phyloP scores from a whole-genome alignment of 2,113 vertebrate genomes.

The Melierax canorus region DNA sequence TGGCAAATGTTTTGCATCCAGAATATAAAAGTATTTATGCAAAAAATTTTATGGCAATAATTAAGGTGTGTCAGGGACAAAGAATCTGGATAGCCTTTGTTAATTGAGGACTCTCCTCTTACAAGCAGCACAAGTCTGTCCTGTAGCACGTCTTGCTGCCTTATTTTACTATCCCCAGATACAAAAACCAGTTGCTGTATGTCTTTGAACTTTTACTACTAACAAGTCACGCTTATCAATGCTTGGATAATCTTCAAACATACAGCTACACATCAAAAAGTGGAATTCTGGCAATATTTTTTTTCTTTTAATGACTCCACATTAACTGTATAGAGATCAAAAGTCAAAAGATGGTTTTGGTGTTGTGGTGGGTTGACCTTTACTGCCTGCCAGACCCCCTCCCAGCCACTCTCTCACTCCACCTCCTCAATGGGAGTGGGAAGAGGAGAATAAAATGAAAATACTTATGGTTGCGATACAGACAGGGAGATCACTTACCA shows the following conservation, averaged over 20 bases:
- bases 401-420: rapidly evolving
- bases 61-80: background rate
- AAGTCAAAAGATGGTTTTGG: background rate
- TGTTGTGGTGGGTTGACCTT: background rate
- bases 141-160: background rate
- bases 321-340: background rate
- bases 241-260: background rate
- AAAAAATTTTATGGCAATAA: background rate
- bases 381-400: background rate
- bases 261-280: background rate
- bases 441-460: background rate
- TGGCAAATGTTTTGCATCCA: background rate
- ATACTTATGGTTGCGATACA: background rate
- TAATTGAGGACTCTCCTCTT: background rate
- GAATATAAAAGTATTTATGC: background rate
- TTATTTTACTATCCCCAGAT: background rate
- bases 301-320: background rate
- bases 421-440: background rate
- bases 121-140: background rate
- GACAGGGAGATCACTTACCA: background rate
- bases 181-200: background rate
- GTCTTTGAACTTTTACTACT: background rate
- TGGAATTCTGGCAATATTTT: background rate
- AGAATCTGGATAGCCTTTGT: background rate
- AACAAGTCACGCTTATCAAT: background rate